These are phyloP conservation scores for Bedellia somnulentella DNA, from an alignment of 2,888 invertebrate species.

Conservation along the genomic window DNA sequence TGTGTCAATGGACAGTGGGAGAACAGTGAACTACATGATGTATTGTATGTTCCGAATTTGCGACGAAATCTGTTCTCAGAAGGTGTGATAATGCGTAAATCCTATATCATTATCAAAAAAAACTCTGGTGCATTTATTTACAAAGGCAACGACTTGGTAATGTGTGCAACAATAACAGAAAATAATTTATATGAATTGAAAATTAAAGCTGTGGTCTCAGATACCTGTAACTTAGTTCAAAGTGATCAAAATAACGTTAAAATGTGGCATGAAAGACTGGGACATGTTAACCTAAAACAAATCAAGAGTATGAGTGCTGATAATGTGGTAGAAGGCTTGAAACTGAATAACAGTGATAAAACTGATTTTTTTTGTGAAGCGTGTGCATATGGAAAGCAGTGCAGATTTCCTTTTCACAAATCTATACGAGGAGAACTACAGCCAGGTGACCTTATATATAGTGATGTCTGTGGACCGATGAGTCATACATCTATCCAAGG, in stretches of 20 bases:
- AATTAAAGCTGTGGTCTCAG: slow-evolving; percentile 7
- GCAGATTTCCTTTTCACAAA: too few species aligned
- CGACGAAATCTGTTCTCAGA: slow-evolving; percentile 3
- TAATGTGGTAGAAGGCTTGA: slow-evolving; percentile 9
- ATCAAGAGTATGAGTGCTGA: slow-evolving; percentile 10
- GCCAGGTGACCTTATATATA: too few species aligned
- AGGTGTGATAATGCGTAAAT: too few species aligned
- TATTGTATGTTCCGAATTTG: slow-evolving; percentile 3
- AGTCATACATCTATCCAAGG: slow-evolving; percentile 8
- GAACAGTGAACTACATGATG: slow-evolving; percentile 1
- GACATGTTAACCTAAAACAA: slow-evolving; percentile 12
- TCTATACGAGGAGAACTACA: too few species aligned
- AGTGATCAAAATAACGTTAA: too few species aligned
- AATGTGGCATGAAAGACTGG: slow-evolving; percentile 13
- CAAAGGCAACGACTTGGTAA: slow-evolving; percentile 3
- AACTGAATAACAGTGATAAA: slow-evolving; percentile 8
- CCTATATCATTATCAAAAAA: slow-evolving; percentile 4
- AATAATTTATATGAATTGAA: slow-evolving; percentile 12
- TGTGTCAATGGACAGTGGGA: too few species aligned
- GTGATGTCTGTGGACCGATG: slow-evolving; percentile 15
- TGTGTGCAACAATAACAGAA: slow-evolving; percentile 12
- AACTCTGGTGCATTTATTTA: slow-evolving; percentile 1
- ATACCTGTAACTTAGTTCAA: slow-evolving; percentile 9
- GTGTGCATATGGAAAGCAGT: too few species aligned
- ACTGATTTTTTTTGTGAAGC: too few species aligned